Evolutionary conservation across 2,888 invertebrate genomes (phyloP), one percentile per base, ranked within the genome.

Genomic region (Seira ritae): DNA sequence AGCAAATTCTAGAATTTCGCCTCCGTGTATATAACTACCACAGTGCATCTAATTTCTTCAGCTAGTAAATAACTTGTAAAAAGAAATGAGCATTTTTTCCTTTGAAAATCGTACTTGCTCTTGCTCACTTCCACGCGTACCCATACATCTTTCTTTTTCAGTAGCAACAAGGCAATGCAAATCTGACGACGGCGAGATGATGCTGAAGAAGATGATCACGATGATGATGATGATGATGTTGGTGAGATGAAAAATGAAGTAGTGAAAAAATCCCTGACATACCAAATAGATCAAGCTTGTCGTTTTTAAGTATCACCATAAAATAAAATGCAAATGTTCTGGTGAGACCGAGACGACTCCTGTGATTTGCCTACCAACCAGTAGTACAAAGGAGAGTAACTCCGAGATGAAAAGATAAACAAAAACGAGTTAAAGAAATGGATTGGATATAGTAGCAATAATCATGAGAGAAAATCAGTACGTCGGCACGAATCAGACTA

Each of bases 191-290:
- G 81, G 77, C 73, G 78, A 65, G 71, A 75, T 60, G 46, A 69
- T 76, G 66, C 12, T 69, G 31, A 31, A 4, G 31, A 2, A 31
- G 31, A 31, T 31, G 69, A 67, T 66, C 24, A 76, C 72, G 68
- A 73, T 78, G 69, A 67, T 66, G 50, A 76, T 76, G 68, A 73
- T 78, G 69, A 73, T 77, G 71, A 55, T 79, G 55, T n/a, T 78
- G 70, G 65, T 68, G 84, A 84, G 73, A 84, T 84, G 84, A 84
- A 84, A 84, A 84, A 84, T 84, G 84, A 80, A 84, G 75, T 80
- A 78, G 80, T 80, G 79, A 80, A 84, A 84, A 79, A 71, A 71
- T 31, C 75, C 22, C 46, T 74, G 79, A 80, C 84, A 84, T 80
- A 75, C 84, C 79, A 78, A 84, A 84, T 79, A 84, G 79, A 84